Conservation (phyloP, 2,888 invertebrate genomes). For the Brachyptera risi region DNA sequence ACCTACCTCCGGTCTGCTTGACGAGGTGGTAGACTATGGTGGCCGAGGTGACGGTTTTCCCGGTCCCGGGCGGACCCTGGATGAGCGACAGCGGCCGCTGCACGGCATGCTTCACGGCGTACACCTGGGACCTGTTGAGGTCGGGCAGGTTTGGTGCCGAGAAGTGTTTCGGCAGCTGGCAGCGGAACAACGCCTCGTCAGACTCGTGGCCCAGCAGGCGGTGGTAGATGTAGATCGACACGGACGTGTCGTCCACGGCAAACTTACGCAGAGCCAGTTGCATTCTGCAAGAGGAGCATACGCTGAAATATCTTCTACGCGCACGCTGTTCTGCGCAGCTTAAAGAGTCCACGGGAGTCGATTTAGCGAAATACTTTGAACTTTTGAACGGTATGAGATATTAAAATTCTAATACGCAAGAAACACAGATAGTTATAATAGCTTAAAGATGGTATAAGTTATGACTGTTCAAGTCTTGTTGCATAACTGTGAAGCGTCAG, state of each 20-base stretch:
- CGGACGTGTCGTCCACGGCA: constrained; percentile 93
- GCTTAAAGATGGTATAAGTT: too few relatives aligned
- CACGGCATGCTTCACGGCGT: constrained; percentile 96
- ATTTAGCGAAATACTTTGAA: too few relatives aligned
- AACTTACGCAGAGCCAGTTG: constrained; percentile 90
- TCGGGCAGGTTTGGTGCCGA: constrained; percentile 97
- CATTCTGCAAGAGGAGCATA: constrained; percentile 63
- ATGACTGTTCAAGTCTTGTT: too few relatives aligned
- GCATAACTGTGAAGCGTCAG: too few relatives aligned
- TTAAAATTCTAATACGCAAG: too few relatives aligned
- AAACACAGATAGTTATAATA: too few relatives aligned
- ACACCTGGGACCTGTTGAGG: constrained; percentile 95
- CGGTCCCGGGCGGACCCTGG: constrained; percentile 96
- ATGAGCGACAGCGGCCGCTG: constrained; percentile 94
- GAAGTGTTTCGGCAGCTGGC: constrained; percentile 91
- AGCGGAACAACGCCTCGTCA: constrained; percentile 88
- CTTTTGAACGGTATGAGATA: too few relatives aligned
- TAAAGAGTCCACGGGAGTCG: too few relatives aligned
- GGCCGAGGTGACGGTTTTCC: constrained; percentile 98
- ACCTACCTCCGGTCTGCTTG: constrained; percentile 77
- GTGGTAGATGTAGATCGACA: constrained; percentile 97
- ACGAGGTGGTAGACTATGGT: constrained; percentile 98
- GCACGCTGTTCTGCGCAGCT: too few relatives aligned
- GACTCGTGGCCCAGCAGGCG: constrained; percentile 91
- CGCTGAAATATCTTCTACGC: too few relatives aligned